Conservation (phyloP, 2,797 vertebrate species). For the Mus caroli region DNA sequence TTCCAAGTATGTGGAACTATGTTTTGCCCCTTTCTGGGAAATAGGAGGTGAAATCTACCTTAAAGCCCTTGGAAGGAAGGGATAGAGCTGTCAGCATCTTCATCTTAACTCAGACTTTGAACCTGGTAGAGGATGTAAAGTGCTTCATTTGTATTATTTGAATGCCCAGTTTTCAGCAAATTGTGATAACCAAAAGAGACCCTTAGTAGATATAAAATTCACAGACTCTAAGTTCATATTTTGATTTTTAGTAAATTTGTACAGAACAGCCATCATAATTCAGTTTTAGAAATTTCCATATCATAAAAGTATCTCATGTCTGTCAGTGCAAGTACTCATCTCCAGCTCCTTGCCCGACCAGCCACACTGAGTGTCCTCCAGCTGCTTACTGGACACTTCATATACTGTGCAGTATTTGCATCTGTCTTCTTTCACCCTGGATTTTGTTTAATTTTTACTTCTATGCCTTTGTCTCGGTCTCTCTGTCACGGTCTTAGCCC, state of each 20-base stretch:
- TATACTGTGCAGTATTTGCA: neutral
- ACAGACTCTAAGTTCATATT: neutral
- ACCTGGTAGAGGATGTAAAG: neutral
- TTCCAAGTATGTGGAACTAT: neutral
- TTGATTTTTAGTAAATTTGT: neutral
- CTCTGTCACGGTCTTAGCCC: rapidly evolving
- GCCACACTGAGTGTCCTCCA: neutral
- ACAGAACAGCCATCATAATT: neutral
- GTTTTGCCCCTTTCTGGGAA: neutral
- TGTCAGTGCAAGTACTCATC: neutral
- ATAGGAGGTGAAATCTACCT: neutral
- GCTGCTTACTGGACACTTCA: neutral
- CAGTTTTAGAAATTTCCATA: conserved; percentile 2
- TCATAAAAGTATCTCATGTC: neutral
- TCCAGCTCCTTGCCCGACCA: neutral
- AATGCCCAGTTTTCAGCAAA: neutral
- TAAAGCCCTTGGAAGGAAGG: too few relatives aligned
- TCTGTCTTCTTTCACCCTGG: neutral
- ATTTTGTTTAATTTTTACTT: neutral
- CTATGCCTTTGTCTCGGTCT: neutral
- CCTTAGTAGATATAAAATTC: neutral
- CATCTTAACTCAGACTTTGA: neutral
- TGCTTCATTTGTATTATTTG: neutral
- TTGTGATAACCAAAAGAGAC: neutral
- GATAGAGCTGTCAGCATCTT: neutral